phyloP scores from a whole-genome alignment of 1,140 invertebrate genomes.

The Leptinotarsa undecemlineata region DNA sequence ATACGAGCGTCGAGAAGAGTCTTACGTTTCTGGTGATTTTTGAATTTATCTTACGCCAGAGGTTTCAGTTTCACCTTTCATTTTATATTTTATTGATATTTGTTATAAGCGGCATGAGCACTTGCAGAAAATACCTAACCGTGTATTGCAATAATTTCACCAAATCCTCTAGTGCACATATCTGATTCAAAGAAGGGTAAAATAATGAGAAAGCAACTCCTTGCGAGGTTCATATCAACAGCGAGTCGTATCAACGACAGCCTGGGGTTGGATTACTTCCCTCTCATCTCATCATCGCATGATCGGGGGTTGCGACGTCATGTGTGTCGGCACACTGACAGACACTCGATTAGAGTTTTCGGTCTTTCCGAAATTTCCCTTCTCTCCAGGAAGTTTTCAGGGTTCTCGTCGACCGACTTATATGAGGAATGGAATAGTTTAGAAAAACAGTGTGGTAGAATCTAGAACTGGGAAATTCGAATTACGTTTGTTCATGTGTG shows the following conservation, averaged over 20 bases:
- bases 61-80: no score
- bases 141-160: background rate
- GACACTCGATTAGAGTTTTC: constrained; percentile 22
- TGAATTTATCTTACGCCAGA: no score
- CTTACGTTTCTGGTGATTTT: no score
- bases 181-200: background rate
- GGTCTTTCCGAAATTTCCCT: constrained; percentile 15
- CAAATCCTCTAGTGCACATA: background rate
- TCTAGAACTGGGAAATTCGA: no score
- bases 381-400: background rate
- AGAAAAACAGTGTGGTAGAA: no score
- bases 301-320: constrained; percentile 22
- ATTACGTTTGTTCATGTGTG: no score
- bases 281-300: constrained; percentile 39
- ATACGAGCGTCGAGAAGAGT: no score
- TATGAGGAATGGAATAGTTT: background rate
- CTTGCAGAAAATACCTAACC: no score
- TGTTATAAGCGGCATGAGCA: no score
- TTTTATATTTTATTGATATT: no score
- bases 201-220: constrained; percentile 12
- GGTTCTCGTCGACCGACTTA: background rate
- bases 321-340: constrained; percentile 19
- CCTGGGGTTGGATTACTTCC: constrained; percentile 35
- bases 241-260: constrained; percentile 28
- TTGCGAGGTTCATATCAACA: constrained; percentile 25